Evolutionary conservation across 2,113 vertebrate species (phyloP), one percentile per base, ranked within the genome.

Genomic region (Tragelaphus imberbis): DNA sequence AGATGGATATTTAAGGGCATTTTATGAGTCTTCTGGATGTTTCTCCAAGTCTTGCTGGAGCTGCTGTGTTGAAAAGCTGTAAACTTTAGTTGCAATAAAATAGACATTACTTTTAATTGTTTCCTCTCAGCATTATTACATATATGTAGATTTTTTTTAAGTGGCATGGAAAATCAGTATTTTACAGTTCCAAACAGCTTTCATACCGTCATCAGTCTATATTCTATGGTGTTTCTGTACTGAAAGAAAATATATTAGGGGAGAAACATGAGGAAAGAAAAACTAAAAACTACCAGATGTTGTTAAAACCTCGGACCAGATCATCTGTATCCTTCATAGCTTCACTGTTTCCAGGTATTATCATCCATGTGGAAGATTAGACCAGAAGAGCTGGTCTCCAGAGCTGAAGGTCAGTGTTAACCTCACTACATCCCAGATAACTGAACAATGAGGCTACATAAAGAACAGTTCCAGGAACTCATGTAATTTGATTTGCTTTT

Each of bases 21-120:
- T 98, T 98, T 87, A 92, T 97, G 95, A 97, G 94, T 90, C 97
- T 98, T 96, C 80, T 90, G 92, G 47, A 94, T 97, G 61, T 88
- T 49, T 95, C 88, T 98, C 97, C 96, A 98, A 94, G 95, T 84
- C 95, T 97, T 97, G 75, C 91, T 98, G 95, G 97, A 98, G 85
- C 96, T 81, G 30, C 96, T 93, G 53, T 44, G 84, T 95, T 98
- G 88, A 97, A 94, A 98, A 95, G 91, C 51, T 85, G 44, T 77
- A 91, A 95, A 21, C 11, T 77, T 33, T 3, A 0, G 77, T 56
- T 92, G 4, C n/a, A 97, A 97, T 95, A 95, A 98, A 98, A 95
- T 92, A 90, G 87, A 92, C 2, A 1, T 97, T 96, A 63, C 89
- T 97, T 97, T 96, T 59, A 75, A 97, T 98, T 87, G 30, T 98